Conservation (phyloP, 2,888 invertebrate species). For the Drosophila buzzatii region DNA sequence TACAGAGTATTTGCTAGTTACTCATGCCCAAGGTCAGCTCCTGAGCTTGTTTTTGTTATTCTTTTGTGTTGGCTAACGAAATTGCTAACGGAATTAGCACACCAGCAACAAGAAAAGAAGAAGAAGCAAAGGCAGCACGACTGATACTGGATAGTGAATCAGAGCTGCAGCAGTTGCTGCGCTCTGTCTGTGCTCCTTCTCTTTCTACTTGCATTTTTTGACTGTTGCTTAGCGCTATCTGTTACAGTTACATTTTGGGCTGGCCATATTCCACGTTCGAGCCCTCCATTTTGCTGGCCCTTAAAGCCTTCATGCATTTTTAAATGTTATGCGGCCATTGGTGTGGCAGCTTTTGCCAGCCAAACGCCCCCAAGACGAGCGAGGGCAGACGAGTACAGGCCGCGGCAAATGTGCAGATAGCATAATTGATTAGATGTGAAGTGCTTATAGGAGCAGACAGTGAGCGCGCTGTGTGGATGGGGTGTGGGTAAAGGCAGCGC, state of each 20-base stretch:
- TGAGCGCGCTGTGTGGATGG: background rate
- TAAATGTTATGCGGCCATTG: slow-evolving; percentile 73
- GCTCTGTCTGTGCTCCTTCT: background rate
- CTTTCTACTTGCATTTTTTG: slow-evolving; percentile 11
- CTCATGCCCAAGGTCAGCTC: background rate
- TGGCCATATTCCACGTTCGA: slow-evolving; percentile 37
- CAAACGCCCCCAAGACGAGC: slow-evolving; percentile 5
- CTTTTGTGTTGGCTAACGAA: slow-evolving; percentile 39
- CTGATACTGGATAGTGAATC: slow-evolving; percentile 48
- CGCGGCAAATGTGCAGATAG: slow-evolving; percentile 64
- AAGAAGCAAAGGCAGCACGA: slow-evolving; percentile 10
- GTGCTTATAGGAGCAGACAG: slow-evolving; percentile 60
- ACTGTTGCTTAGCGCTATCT: slow-evolving; percentile 40
- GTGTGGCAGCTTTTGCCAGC: slow-evolving; percentile 27
- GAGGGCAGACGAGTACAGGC: slow-evolving; percentile 8
- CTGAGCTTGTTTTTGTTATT: slow-evolving; percentile 22
- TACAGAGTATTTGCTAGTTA: background rate
- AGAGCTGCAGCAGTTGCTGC: slow-evolving; percentile 20
- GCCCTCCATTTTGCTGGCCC: slow-evolving; percentile 22
- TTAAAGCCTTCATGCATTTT: slow-evolving; percentile 72
- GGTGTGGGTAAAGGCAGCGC: background rate
- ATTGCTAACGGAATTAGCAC: slow-evolving; percentile 76
- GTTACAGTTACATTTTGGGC: slow-evolving; percentile 50
- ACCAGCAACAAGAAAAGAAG: slow-evolving; percentile 14
- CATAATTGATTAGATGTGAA: slow-evolving; percentile 77